Evolutionary conservation across 2,113 vertebrate genomes (phyloP).

Genomic region (Ardeotis arabs): DNA sequence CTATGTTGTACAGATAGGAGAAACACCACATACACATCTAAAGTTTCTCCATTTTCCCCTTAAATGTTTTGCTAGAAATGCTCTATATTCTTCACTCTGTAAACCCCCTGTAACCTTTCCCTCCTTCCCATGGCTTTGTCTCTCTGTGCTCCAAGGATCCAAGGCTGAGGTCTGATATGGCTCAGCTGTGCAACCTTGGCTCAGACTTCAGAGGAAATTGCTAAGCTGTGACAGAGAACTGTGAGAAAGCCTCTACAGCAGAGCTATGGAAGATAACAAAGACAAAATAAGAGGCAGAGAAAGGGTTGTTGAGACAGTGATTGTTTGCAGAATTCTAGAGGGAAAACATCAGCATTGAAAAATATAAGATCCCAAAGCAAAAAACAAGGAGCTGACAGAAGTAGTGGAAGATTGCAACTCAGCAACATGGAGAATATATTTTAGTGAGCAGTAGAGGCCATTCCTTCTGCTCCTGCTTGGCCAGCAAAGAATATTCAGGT

Average conservation of each 20-base stretch:
- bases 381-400: neutral
- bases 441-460: neutral
- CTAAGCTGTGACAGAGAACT: neutral
- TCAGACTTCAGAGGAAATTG: neutral
- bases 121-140: neutral
- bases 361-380: neutral
- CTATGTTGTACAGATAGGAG: neutral
- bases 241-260: neutral
- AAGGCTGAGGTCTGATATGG: neutral
- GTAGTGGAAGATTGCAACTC: neutral
- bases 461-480: neutral
- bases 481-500: neutral
- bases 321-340: neutral
- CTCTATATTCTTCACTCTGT: neutral
- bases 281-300: neutral
- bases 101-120: neutral
- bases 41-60: neutral
- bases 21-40: neutral
- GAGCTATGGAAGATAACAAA: neutral
- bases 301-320: neutral
- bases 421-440: neutral
- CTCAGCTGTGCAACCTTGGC: neutral
- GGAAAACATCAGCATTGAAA: neutral
- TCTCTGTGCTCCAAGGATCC: neutral
- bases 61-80: neutral